Conservation (phyloP, 2,797 vertebrate species). For the Catamblyrhynchus diadema region DNA sequence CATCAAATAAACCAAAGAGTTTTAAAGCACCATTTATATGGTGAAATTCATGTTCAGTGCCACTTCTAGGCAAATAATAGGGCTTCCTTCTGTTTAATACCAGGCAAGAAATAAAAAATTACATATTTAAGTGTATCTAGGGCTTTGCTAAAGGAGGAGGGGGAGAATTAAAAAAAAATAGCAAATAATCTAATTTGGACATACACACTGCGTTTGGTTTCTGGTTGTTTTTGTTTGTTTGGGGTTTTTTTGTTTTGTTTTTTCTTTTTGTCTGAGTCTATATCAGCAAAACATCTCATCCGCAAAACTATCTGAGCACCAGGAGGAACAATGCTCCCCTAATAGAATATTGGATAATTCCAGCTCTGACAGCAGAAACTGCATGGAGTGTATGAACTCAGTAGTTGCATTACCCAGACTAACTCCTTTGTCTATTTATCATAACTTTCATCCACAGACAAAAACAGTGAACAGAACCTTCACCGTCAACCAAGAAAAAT, state of each 20-base stretch:
- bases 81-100: not conserved
- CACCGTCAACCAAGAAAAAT: not conserved
- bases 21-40: not conserved
- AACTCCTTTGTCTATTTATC: not conserved
- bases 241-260: no score
- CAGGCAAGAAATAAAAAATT: not conserved
- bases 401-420: not conserved
- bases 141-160: not conserved
- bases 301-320: not conserved
- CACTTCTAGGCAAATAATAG: not conserved
- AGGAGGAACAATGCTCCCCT: not conserved
- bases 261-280: not conserved
- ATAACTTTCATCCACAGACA: not conserved
- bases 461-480: not conserved
- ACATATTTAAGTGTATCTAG: not conserved
- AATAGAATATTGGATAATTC: not conserved
- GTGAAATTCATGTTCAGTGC: not conserved
- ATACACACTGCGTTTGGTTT: not conserved
- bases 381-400: not conserved
- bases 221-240: accelerated
- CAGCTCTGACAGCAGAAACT: not conserved
- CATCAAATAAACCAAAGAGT: not conserved
- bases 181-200: not conserved
- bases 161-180: accelerated
- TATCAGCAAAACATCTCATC: not conserved